Percentiles rank a stretch among this genome's conserved stretches.
phyloP scores from a whole-genome alignment of 2,113 vertebrate genomes.

The Typhlomys cinereus region DNA sequence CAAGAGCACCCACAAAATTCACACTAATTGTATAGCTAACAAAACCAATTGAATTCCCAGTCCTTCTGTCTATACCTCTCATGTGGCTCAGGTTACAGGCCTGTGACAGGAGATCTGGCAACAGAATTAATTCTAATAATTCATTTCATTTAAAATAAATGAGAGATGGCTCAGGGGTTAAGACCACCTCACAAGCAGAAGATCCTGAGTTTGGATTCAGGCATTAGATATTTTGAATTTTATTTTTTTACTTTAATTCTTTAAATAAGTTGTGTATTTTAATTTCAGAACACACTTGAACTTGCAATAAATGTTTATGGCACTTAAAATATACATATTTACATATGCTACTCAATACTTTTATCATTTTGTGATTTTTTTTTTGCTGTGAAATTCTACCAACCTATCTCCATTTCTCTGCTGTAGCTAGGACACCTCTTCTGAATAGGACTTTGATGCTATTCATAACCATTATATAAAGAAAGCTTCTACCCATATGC shows the following conservation, averaged over 20 bases:
- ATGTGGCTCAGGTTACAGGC: neutral
- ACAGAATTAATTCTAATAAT: neutral
- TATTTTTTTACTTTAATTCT: neutral
- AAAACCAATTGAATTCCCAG: neutral
- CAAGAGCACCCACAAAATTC: no score
- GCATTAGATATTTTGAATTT: neutral
- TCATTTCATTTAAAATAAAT: neutral
- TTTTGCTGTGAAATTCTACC: slow-evolving; percentile 53
- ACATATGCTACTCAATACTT: neutral
- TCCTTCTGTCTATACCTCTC: neutral
- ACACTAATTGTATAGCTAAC: neutral
- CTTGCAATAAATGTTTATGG: neutral
- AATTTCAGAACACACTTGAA: neutral
- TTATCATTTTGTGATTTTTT: slow-evolving; percentile 22
- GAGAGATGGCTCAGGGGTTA: neutral
- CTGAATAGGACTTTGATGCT: slow-evolving; percentile 53
- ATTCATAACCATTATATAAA: slow-evolving; percentile 61
- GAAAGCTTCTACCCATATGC: neutral
- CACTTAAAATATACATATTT: neutral
- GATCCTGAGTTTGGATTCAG: no score
- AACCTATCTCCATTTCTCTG: slow-evolving; percentile 55
- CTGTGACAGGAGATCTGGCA: neutral
- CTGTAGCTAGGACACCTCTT: slow-evolving; percentile 24
- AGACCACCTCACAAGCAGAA: neutral
- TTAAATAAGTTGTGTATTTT: neutral